Evolutionary conservation across 1,140 invertebrate genomes (phyloP), one percentile per base, ranked within the genome.

Genomic region (Acyrthosiphon pisum): DNA sequence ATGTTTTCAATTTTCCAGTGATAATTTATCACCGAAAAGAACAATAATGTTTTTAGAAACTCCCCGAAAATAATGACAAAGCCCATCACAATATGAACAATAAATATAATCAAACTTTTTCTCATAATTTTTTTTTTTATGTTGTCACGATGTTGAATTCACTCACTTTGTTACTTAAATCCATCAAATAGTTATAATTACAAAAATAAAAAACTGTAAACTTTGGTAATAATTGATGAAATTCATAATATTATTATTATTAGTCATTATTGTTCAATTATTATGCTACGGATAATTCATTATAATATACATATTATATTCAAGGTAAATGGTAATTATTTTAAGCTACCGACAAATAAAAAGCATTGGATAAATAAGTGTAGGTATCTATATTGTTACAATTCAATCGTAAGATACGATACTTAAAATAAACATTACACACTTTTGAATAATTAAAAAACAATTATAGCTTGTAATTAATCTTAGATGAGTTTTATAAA

Each of bases 1-100:
- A 53, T 23, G 50, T 56, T 89, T 89, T 89, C 88, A 89, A 89
- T 89, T 89, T 56, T 7, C 50, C 20, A 50, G n/a, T 41, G n/a
- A 56, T 89, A 53, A 89, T 89, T 89, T 89, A 89, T 89, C 41
- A 89, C 22, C 14, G 4, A 56, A 26, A 35, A 23, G 30, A 50
- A 37, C n/a, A 41, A 89, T 89, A 89, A 56, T 89, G 48, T 56
- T 53, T 56, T 53, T 53, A 56, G 46, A 22, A 50, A 89, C 2
- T 89, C 87, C n/a, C 7, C 14, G 22, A 56, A 89, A 89, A 56
- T 89, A 56, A 56, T 56, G 88, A 56, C 50, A 89, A 89, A 56
- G 18, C 8, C 22, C 8, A 89, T 53, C 22, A 56, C 11, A 1
- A 41, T 41, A 3, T 56, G 37, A 56, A 89, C 48, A 89, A 56